Evolutionary conservation across 1,140 invertebrate genomes (phyloP).

Genomic region (Venustaconcha ellipsiformis): DNA sequence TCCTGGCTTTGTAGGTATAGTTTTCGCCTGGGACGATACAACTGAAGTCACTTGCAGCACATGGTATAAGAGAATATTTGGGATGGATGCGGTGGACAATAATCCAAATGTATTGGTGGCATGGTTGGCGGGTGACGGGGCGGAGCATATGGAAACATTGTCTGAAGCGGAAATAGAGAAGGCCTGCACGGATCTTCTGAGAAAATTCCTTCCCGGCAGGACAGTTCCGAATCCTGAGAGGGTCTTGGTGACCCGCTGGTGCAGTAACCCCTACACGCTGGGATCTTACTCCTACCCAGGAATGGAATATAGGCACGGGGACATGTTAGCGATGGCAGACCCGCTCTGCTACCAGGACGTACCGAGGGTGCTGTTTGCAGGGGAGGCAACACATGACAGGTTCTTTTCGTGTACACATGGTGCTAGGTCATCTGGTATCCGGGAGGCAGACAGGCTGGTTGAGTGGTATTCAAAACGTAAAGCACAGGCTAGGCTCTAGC

Average conservation of each 20-base stretch:
- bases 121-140: constrained; percentile 13
- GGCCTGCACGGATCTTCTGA: constrained; percentile 6
- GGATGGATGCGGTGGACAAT: constrained; percentile 14
- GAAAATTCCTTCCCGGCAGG: constrained; percentile 7
- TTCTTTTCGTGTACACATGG: constrained; percentile 11
- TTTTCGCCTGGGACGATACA: constrained; percentile 19
- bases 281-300: constrained; percentile 14
- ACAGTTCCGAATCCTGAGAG: constrained; percentile 2
- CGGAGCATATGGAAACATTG: constrained; percentile 21
- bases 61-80: constrained; percentile 21
- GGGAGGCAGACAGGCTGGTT: background rate
- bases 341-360: background rate
- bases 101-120: constrained; percentile 12
- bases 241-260: constrained; percentile 16
- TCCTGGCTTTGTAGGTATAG: constrained; percentile 8
- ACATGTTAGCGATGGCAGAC: constrained; percentile 2
- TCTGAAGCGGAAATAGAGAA: constrained; percentile 14
- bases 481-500: background rate
- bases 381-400: constrained; percentile 7
- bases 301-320: constrained; percentile 2
- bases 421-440: constrained; percentile 10
- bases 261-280: constrained; percentile 12
- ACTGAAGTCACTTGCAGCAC: background rate
- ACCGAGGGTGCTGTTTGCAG: constrained; percentile 16
- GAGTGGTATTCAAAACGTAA: constrained; percentile 3